Percentiles rank a stretch among this genome's conserved stretches.
These are phyloP conservation scores for Cavia porcellus DNA, from an alignment of 2,113 vertebrate species.

Conservation along the genomic window DNA sequence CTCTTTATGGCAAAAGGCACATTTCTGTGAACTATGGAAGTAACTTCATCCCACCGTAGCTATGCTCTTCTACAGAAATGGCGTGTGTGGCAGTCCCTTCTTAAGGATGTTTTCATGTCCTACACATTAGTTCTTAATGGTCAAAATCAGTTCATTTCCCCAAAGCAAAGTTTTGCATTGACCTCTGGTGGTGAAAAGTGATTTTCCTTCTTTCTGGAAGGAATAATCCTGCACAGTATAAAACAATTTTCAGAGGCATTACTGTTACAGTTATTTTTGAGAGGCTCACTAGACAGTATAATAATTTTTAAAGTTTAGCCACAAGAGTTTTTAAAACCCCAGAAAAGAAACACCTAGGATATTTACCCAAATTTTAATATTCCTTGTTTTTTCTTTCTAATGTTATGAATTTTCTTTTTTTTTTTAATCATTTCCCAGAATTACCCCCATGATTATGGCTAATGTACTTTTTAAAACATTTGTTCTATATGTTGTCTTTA, in stretches of 20 bases:
- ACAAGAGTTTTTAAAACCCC: slow-evolving; percentile 37
- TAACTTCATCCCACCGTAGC: not conserved
- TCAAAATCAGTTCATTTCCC: slow-evolving; percentile 9
- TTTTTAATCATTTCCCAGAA: not conserved
- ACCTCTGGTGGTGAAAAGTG: slow-evolving; percentile 29
- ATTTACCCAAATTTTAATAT: not conserved
- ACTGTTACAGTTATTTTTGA: slow-evolving; percentile 15
- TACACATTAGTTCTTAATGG: not conserved
- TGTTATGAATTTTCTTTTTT: not conserved
- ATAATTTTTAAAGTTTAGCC: slow-evolving; percentile 25
- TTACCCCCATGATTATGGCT: not conserved
- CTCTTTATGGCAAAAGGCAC: not conserved
- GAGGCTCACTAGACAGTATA: not conserved
- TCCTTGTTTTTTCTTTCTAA: not conserved
- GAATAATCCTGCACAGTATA: not conserved
- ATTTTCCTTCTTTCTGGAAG: slow-evolving; percentile 21
- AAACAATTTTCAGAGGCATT: slow-evolving; percentile 4
- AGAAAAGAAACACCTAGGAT: not conserved
- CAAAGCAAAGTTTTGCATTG: not conserved
- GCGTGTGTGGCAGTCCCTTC: not conserved
- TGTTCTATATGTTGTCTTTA: not conserved
- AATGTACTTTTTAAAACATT: not conserved
- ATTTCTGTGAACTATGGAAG: not conserved
- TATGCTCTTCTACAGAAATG: not conserved
- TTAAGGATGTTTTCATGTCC: not conserved